Base-by-base conservation (phyloP, 2,797 vertebrate genomes). In the Micromesistius poutassou region DNA sequence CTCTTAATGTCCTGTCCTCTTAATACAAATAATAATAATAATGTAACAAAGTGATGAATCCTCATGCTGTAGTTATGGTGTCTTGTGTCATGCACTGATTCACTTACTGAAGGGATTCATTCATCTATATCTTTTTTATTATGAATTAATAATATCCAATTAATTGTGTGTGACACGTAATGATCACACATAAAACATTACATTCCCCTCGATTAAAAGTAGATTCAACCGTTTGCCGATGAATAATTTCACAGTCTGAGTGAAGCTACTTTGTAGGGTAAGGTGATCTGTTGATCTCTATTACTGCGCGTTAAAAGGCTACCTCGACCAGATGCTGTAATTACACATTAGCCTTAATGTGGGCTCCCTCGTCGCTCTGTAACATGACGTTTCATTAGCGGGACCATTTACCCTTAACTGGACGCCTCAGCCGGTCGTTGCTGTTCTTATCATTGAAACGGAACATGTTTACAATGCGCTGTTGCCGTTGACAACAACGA, bases 201-300 rank as follows among this genome's bases (percentile, higher is more conserved):
- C 50, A 55, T 55, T 55, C 7, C 19, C 14, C 19, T n/a, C 50
- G 22, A 55, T 55, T 4, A 55, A 55, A 55, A 55, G 50, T 55
- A n/a, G 50, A 31, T 68, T 50, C 10, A 28, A 5, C 30, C 36
- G 14, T 68, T 68, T 66, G 30, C 10, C 30, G 33, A 68, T 35
- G 8, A 62, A 62, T 75, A 31, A 68, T 75, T 75, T 35, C 16
- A 76, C 55, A 16, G n/a, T 50, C 35, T 38, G n/a, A 16, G 14
- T 62, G 13, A 62, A 68, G n/a, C 31, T 66, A 25, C 55, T 75
- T 75, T 66, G 13, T 36, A n/a, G 46, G n/a, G 33, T 40, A 70
- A 30, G 1, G 16, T 38, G 50, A 68, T 68, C 55, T n/a, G 14
- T 68, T 30, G 36, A 76, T 68, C 31, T 76, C 50, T 38, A 38